These are phyloP conservation scores for Lanius collurio DNA, from an alignment of 2,113 vertebrate species.

Conservation along the genomic window DNA sequence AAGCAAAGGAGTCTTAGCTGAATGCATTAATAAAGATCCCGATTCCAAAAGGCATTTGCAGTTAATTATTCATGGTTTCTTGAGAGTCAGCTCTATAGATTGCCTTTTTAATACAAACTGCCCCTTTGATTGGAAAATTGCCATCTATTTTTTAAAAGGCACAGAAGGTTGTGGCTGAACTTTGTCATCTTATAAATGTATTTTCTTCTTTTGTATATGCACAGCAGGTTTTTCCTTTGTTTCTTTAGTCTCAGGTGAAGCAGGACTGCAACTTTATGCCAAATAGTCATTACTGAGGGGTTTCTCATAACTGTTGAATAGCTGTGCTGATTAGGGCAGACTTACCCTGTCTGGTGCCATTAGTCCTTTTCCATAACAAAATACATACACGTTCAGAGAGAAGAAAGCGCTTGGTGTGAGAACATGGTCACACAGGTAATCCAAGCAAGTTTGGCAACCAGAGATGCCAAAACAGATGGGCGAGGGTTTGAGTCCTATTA, in stretches of 20 bases:
- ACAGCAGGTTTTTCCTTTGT: background rate
- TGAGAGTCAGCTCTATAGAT: background rate
- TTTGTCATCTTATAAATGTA: slow-evolving; percentile 1
- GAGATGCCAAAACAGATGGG: background rate
- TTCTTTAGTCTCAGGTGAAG: slow-evolving; percentile 41
- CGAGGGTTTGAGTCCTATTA: background rate
- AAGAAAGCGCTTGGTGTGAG: slow-evolving; percentile 26
- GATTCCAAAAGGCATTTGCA: background rate
- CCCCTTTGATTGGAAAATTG: background rate
- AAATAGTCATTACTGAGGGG: background rate
- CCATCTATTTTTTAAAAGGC: background rate
- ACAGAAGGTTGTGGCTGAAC: background rate
- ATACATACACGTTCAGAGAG: background rate
- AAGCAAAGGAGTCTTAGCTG: background rate
- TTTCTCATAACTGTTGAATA: slow-evolving; percentile 22
- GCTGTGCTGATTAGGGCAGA: slow-evolving; percentile 40
- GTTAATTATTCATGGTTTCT: background rate
- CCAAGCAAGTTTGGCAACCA: slow-evolving; percentile 12
- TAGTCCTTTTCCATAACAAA: slow-evolving; percentile 34
- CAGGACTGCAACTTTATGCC: slow-evolving; percentile 24
- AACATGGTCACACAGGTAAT: slow-evolving; percentile 8
- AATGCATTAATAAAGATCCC: background rate
- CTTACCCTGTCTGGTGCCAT: slow-evolving; percentile 19
- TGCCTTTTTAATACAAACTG: background rate
- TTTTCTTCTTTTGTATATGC: slow-evolving; percentile 27